phyloP scores from a whole-genome alignment of 2,888 invertebrate genomes.

The Trachelus tabidus region DNA sequence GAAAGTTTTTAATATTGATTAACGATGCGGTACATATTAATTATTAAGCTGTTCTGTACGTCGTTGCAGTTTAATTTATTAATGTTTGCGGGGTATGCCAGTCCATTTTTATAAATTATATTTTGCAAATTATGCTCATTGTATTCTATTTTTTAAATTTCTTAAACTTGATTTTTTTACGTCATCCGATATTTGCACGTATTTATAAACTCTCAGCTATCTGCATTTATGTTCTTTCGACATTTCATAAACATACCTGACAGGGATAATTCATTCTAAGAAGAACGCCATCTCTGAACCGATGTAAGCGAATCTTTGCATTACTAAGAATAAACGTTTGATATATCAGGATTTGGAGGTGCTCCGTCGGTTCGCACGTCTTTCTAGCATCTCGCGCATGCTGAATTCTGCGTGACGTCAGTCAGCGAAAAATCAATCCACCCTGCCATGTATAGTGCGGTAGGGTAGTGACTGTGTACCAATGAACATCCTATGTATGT shows the following conservation, averaged over 20 bases:
- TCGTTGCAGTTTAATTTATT: not conserved
- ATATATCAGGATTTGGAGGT: not conserved
- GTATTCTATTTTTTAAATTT: no score
- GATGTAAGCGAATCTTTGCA: not conserved
- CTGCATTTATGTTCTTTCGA: not conserved
- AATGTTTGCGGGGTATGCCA: not conserved
- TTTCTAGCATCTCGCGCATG: constrained; percentile 46
- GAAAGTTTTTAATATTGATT: not conserved
- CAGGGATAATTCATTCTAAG: not conserved
- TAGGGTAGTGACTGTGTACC: constrained; percentile 32
- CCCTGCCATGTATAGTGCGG: constrained; percentile 40
- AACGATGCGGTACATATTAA: not conserved
- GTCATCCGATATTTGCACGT: not conserved
- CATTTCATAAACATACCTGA: not conserved
- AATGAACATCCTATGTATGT: constrained; percentile 19
- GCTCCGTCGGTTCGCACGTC: constrained; percentile 9
- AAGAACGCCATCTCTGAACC: not conserved
- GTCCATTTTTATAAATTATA: not conserved
- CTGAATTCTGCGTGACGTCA: constrained; percentile 48
- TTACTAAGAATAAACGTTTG: not conserved
- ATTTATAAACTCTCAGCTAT: not conserved
- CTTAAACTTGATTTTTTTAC: not conserved
- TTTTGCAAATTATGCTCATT: not conserved
- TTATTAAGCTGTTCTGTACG: not conserved
- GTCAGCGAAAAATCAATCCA: constrained; percentile 56